Conservation (phyloP, 1,140 invertebrate genomes). For the Zaprionus ghesquierei region DNA sequence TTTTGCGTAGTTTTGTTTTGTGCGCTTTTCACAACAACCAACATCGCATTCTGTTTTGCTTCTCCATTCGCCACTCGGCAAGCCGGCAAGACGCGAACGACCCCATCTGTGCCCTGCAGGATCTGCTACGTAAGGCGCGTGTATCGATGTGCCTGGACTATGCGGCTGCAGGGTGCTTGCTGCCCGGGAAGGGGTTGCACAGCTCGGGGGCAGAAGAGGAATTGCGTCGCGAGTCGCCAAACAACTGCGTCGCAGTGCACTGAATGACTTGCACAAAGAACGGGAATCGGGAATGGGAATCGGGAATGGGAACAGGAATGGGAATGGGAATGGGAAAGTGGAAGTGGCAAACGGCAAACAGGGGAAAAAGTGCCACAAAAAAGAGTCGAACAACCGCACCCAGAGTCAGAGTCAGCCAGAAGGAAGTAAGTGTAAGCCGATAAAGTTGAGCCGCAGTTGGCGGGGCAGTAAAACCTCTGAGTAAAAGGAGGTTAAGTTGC, state of each 20-base stretch:
- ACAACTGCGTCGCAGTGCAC: conserved; percentile 59
- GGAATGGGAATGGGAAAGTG: background rate
- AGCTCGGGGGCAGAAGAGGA: conserved; percentile 28
- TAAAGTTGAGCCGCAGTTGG: conserved; percentile 2
- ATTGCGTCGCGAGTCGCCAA: conserved; percentile 48
- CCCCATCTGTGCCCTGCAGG: conserved; percentile 14
- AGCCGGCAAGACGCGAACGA: conserved; percentile 18
- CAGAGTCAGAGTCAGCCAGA: conserved; percentile 29
- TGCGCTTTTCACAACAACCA: conserved; percentile 70
- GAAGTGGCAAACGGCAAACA: background rate
- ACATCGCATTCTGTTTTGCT: conserved; percentile 78
- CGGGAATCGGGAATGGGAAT: background rate
- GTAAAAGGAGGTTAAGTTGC: conserved; percentile 17
- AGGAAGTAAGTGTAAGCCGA: conserved; percentile 16
- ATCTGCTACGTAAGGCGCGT: background rate
- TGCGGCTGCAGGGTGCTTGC: conserved; percentile 31
- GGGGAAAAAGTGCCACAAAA: conserved; percentile 13
- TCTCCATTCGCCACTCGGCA: conserved; percentile 40
- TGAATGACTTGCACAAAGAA: conserved; percentile 24
- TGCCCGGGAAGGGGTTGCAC: conserved; percentile 28
- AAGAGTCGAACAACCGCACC: conserved; percentile 22
- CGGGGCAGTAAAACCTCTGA: background rate
- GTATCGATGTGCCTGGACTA: conserved; percentile 2
- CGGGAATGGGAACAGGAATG: background rate
- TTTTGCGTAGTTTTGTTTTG: conserved; percentile 66